Evolutionary conservation across 2,797 vertebrate species (phyloP).

Genomic region (Heteromormyrus szaboi): DNA sequence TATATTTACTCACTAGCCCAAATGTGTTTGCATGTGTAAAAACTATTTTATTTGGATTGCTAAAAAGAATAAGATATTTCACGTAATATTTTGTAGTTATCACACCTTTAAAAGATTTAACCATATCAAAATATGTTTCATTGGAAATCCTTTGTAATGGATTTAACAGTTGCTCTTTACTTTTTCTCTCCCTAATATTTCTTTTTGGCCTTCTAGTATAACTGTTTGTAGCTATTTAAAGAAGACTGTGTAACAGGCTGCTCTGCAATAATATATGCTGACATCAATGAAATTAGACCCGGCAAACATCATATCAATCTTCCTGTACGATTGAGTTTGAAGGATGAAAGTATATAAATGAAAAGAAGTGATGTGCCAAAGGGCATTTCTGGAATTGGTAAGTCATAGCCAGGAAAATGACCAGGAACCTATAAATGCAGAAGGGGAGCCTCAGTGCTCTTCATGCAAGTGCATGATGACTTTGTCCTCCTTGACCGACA

Average conservation of each 20-base stretch:
- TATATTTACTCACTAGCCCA: background rate
- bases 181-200: background rate
- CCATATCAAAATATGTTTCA: background rate
- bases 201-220: background rate
- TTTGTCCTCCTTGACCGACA: conserved; percentile 45
- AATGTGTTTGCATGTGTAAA: background rate
- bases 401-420: background rate
- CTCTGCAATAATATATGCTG: conserved; percentile 12
- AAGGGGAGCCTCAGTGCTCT: background rate
- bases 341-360: background rate
- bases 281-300: conserved; percentile 1
- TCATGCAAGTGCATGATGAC: background rate
- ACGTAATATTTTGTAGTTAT: background rate
- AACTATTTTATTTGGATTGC: background rate
- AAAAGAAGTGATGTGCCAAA: background rate
- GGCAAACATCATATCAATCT: conserved; percentile 11
- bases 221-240: conserved; percentile 13
- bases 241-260: background rate
- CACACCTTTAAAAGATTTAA: background rate
- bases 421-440: background rate
- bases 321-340: conserved; percentile 13
- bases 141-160: background rate
- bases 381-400: background rate
- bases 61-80: background rate
- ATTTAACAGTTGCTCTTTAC: background rate